These are phyloP conservation scores for Alces alces DNA, from an alignment of 2,113 vertebrate genomes.

Conservation along the genomic window DNA sequence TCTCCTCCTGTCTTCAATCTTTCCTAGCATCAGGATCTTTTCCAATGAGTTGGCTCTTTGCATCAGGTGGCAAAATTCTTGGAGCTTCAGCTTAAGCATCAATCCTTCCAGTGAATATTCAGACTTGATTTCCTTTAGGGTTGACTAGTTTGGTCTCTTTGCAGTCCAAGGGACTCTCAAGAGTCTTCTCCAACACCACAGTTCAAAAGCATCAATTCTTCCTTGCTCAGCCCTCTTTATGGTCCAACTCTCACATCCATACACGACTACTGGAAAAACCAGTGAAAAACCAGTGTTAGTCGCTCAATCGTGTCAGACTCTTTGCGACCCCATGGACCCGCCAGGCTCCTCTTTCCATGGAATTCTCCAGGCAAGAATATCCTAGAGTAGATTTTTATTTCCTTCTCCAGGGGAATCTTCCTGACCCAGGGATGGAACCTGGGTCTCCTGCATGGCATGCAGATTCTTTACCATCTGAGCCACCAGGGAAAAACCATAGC, in stretches of 20 bases:
- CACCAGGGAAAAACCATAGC: background rate
- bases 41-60: background rate
- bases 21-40: background rate
- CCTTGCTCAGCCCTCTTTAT: background rate
- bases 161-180: background rate
- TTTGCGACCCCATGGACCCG: background rate
- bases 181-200: background rate
- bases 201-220: background rate
- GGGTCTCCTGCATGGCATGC: background rate
- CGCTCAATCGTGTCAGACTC: fast-evolving
- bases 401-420: background rate
- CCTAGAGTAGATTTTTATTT: background rate
- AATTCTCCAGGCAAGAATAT: background rate
- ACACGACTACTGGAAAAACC: background rate
- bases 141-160: background rate
- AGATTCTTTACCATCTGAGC: background rate
- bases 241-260: background rate
- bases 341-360: background rate
- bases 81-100: background rate
- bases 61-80: background rate
- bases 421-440: background rate
- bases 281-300: background rate
- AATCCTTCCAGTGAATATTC: background rate
- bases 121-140: background rate
- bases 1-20: background rate